Percentiles rank a stretch among this genome's conserved stretches.
These are phyloP conservation scores for Gasterosteus aculeatus DNA, from an alignment of 2,113 vertebrate species.

Conservation along the genomic window DNA sequence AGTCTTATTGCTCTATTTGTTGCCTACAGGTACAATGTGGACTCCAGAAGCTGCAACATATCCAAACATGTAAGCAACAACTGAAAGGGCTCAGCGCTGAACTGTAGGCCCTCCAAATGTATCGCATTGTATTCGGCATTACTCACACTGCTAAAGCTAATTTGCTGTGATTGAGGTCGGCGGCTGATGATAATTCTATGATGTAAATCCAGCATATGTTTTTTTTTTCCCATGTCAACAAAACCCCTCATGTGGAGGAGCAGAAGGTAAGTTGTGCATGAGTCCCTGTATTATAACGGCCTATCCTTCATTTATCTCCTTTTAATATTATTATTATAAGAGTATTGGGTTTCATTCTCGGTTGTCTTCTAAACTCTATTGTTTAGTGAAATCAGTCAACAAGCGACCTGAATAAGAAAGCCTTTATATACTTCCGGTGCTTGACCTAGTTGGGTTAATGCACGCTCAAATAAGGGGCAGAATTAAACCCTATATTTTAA, in stretches of 20 bases:
- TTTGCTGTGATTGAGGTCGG: constrained; percentile 8
- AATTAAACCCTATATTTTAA: constrained; percentile 28
- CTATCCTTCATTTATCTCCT: constrained; percentile 34
- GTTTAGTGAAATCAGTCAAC: constrained; percentile 39
- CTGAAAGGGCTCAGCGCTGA: constrained; percentile 24
- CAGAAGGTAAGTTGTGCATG: constrained; percentile 70
- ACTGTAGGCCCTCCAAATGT: constrained; percentile 20
- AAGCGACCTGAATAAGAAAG: constrained; percentile 17
- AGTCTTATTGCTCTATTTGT: constrained; percentile 16
- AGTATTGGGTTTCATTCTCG: constrained; percentile 19
- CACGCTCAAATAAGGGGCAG: constrained; percentile 6
- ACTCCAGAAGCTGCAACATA: constrained; percentile 93
- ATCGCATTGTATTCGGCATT: constrained; percentile 16
- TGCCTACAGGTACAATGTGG: constrained; percentile 91
- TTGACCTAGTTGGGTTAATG: constrained; percentile 34
- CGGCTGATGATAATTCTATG: neutral
- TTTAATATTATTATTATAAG: constrained; percentile 12
- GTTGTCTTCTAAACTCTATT: constrained; percentile 20
- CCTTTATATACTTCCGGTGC: neutral
- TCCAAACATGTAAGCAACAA: constrained; percentile 91
- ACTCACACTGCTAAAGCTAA: constrained; percentile 6
- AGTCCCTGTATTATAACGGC: constrained; percentile 1
- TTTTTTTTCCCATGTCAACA: constrained; percentile 2
- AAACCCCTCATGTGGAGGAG: constrained; percentile 46
- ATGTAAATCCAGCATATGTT: constrained; percentile 3